A percentile compares a stretch with the other conserved stretches of the same genome.
Evolutionary conservation across 2,113 vertebrate species (phyloP).

Genomic region (Dascyllus trimaculatus): DNA sequence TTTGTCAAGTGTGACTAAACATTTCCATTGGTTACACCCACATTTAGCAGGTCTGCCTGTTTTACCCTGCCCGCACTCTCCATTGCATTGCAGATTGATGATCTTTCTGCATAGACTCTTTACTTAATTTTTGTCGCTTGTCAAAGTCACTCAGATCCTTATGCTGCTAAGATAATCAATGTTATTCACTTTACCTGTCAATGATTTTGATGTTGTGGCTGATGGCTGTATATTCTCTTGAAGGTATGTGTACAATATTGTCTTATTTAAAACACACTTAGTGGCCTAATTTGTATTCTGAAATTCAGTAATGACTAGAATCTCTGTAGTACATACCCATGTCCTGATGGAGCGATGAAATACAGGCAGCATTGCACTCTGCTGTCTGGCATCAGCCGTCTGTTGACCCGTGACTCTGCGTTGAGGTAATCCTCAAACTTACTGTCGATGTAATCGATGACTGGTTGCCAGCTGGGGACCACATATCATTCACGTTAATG

Average conservation of each 20-base stretch:
- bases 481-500: background rate
- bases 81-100: too few relatives aligned
- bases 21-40: too few relatives aligned
- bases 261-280: background rate
- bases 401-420: constrained; percentile 95
- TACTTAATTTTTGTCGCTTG: too few relatives aligned
- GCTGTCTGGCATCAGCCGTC: constrained; percentile 95
- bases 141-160: too few relatives aligned
- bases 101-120: too few relatives aligned
- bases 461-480: constrained; percentile 92
- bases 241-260: background rate
- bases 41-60: too few relatives aligned
- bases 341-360: constrained; percentile 97
- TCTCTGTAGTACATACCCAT: constrained; percentile 87
- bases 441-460: constrained; percentile 96
- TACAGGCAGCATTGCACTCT: constrained; percentile 97
- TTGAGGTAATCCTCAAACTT: constrained; percentile 99
- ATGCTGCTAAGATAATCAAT: too few relatives aligned
- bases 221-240: background rate
- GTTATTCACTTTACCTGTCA: too few relatives aligned
- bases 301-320: too few relatives aligned
- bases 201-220: too few relatives aligned
- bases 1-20: too few relatives aligned
- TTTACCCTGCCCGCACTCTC: too few relatives aligned
- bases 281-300: background rate